A percentile compares a stretch with the other conserved stretches of the same genome.
These are phyloP conservation scores for Parazoanthus swiftii DNA, from an alignment of 92 coral and sea anemone species.

Conservation along the genomic window DNA sequence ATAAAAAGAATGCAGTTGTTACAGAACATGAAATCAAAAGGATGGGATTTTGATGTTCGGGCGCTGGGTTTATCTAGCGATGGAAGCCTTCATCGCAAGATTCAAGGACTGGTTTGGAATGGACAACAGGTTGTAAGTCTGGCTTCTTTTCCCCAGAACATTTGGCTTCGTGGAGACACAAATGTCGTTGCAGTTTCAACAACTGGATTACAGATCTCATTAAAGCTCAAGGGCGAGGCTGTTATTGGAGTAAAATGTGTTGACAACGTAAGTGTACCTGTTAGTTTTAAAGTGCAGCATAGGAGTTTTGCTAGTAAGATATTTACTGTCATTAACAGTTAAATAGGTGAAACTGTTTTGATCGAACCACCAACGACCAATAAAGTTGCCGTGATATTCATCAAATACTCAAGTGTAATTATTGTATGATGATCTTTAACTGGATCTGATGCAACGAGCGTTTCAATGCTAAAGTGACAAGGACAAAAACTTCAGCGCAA, in stretches of 20 bases:
- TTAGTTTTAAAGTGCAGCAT: not conserved
- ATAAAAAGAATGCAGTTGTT: slow-evolving; percentile 5
- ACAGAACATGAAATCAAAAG: slow-evolving; percentile 45
- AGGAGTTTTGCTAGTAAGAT: no score
- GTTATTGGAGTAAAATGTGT: not conserved
- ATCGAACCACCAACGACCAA: no score
- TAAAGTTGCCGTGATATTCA: no score
- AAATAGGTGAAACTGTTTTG: no score
- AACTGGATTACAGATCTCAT: not conserved
- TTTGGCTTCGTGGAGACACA: slow-evolving; percentile 31
- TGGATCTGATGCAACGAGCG: no score
- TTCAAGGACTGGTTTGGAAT: slow-evolving; percentile 44
- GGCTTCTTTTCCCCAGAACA: slow-evolving; percentile 16
- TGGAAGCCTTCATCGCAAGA: not conserved
- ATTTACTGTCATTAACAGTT: no score
- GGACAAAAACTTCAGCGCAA: no score
- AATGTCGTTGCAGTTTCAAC: not conserved
- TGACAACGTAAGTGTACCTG: not conserved
- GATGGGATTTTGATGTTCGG: slow-evolving; percentile 15
- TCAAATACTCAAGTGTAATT: no score
- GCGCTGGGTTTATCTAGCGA: slow-evolving; percentile 36
- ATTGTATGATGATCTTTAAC: no score
- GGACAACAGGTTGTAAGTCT: slow-evolving; percentile 11
- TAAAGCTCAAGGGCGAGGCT: not conserved
- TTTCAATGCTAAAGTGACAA: no score